A percentile compares a stretch with the other conserved stretches of the same genome.
phyloP scores from a whole-genome alignment of 2,888 invertebrate genomes.

The Notodonta ziczac region DNA sequence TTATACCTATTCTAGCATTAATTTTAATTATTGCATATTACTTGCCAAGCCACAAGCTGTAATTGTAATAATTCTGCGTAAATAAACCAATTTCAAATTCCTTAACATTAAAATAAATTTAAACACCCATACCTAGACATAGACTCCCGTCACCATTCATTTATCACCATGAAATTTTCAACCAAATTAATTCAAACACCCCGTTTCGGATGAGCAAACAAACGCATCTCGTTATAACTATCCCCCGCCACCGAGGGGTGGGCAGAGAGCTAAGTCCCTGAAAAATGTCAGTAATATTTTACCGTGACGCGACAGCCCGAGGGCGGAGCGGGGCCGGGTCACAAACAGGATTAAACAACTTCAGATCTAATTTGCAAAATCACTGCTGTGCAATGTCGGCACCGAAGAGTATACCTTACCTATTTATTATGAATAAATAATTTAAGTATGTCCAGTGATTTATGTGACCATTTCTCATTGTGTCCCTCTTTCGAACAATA shows the following conservation, averaged over 20 bases:
- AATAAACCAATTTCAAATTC: not conserved
- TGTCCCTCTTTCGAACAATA: too few species aligned
- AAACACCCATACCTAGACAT: not conserved
- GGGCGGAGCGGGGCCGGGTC: constrained; percentile 28
- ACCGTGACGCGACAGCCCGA: constrained; percentile 47
- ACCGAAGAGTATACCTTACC: not conserved
- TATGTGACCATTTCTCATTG: too few species aligned
- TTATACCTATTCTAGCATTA: too few species aligned
- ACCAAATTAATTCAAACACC: constrained; percentile 39
- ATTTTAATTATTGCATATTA: too few species aligned
- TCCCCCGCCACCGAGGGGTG: constrained; percentile 39
- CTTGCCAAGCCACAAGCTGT: too few species aligned
- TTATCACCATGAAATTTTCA: constrained; percentile 29
- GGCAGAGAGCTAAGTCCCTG: constrained; percentile 54
- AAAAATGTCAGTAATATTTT: constrained; percentile 72
- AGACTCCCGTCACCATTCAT: constrained; percentile 11
- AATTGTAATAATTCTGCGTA: too few species aligned
- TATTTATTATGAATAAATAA: not conserved
- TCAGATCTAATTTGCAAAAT: constrained; percentile 58
- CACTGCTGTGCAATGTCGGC: not conserved
- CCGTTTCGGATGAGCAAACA: constrained; percentile 29
- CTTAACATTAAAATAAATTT: not conserved
- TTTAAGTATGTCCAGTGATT: too few species aligned
- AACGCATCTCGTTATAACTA: constrained; percentile 53
- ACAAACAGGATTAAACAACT: constrained; percentile 58